Conservation (phyloP, 2,113 vertebrate species). For the Hyaena hyaena region DNA sequence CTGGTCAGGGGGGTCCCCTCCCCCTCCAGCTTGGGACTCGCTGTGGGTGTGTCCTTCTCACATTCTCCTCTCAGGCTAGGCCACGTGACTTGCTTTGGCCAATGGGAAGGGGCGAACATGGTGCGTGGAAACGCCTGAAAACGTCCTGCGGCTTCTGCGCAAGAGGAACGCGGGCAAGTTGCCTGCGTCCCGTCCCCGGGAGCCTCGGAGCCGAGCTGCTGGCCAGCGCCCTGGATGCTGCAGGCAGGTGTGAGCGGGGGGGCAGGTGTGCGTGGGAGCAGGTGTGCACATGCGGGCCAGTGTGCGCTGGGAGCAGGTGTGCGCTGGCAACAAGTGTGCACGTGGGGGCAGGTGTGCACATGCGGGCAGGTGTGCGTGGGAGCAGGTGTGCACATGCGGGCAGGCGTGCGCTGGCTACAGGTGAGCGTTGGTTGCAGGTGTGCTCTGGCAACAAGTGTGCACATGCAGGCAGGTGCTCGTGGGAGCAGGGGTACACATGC, state of each 20-base stretch:
- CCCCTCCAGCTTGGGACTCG: rapidly evolving
- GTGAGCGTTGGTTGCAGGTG: too few species aligned
- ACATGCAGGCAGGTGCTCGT: background rate
- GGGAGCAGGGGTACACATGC: background rate
- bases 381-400: too few species aligned
- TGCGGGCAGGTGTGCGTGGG: too few species aligned
- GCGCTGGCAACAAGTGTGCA: background rate
- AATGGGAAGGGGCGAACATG: background rate
- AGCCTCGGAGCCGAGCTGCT: background rate
- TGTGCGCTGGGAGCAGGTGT: background rate
- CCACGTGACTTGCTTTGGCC: background rate
- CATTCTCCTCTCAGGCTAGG: rapidly evolving
- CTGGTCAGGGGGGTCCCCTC: rapidly evolving
- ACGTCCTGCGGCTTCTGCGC: background rate
- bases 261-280: too few species aligned
- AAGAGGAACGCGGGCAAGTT: background rate
- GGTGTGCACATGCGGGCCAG: background rate
- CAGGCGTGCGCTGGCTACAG: too few species aligned
- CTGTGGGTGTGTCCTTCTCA: rapidly evolving
- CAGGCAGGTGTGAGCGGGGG: background rate
- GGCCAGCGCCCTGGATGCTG: background rate
- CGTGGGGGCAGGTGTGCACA: too few species aligned
- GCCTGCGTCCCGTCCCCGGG: rapidly evolving
- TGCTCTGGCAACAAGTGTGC: background rate
- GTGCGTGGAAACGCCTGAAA: background rate